Evolutionary conservation across 2,797 vertebrate genomes (phyloP).

Genomic region (Halcyon leucocephala): DNA sequence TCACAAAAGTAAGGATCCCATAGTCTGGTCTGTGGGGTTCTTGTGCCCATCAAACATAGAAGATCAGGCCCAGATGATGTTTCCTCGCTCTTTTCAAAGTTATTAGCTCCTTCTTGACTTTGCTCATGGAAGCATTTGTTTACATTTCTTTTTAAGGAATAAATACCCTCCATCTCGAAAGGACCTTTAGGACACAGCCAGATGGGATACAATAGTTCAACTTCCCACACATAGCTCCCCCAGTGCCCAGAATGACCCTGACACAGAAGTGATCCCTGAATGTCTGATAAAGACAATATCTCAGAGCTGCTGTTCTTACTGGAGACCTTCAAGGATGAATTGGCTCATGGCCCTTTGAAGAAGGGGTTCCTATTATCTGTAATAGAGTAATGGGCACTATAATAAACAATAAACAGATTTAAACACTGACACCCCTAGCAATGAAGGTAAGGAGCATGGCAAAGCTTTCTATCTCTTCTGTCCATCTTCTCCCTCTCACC

Average conservation of each 20-base stretch:
- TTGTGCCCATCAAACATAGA: background rate
- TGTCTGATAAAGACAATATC: background rate
- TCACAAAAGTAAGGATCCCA: background rate
- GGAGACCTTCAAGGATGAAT: background rate
- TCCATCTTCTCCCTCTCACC: background rate
- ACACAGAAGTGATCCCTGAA: background rate
- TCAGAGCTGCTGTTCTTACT: background rate
- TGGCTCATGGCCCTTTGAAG: background rate
- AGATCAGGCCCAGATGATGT: background rate
- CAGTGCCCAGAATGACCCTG: background rate
- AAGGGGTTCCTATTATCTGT: background rate
- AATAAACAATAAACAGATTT: background rate
- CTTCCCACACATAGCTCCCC: fast-evolving
- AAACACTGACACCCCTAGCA: background rate
- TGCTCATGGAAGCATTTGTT: background rate
- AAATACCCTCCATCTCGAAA: background rate
- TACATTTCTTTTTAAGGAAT: background rate
- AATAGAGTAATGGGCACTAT: background rate
- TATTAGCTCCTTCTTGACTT: background rate
- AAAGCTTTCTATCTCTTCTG: background rate
- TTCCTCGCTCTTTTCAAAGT: background rate
- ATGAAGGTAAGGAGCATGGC: background rate
- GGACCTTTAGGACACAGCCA: background rate
- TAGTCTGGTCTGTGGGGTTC: background rate
- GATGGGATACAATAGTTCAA: background rate